Evolutionary conservation across 2,888 invertebrate species (phyloP), one percentile per base, ranked within the genome.

Genomic region (Perizoma affinitatum): DNA sequence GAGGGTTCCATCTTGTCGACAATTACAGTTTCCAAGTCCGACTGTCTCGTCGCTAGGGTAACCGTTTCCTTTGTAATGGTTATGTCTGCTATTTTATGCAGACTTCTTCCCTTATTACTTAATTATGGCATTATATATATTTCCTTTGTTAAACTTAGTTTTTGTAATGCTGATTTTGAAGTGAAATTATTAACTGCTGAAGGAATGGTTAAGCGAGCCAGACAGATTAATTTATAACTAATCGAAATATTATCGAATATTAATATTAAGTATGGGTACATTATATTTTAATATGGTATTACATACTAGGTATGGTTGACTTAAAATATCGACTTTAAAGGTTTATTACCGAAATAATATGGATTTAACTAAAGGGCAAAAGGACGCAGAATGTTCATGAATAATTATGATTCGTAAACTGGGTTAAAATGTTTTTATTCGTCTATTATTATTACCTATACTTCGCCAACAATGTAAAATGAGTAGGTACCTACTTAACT

Each of bases 401-500:
- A 1, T 22, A 47, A 57, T 41, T 42, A 58, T 6, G 35, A 38
- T 38, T 35, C 5, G 34, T 5, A 47, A 43, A 47, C 36, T 22
- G 36, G 40, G 11, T 22, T 41, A 6, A 45, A 50, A 42, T 40
- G 52, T 38, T 47, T 33, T 38, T 11, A 22, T 3, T 22, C 22
- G 1, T 22, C 22, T 11, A 40, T 9, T 5, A 2, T 34, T 9
- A 35, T 34, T 10, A 59, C 43, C 43, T 22, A 22, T 41, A 52
- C 10, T 44, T 46, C 43, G 52, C 44, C 55, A 61, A 59, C 51
- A 61, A 61, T 58, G 58, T 46, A 45, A 53, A 57, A 58, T 55
- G 41, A 51, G 46, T 50, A 11, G 44, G 4, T 38, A 36, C 36
- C 3, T 2, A 22, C 22, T 22, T 22, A 22, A 22, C 38, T 52